Evolutionary conservation across 2,797 vertebrate genomes (phyloP).

Genomic region (Ibycter americanus): DNA sequence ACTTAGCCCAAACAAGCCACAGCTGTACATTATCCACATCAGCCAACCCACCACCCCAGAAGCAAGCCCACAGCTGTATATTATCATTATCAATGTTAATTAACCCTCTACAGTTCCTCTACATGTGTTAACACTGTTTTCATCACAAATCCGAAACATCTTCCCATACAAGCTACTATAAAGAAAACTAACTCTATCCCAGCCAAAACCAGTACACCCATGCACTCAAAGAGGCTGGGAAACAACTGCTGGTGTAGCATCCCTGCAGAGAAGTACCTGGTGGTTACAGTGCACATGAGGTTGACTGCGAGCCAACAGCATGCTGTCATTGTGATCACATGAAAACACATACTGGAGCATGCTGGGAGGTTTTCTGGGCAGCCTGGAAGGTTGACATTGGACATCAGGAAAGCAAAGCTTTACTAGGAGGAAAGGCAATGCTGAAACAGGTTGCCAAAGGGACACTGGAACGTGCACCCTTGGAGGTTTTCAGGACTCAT

Average conservation of each 20-base stretch:
- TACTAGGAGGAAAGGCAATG: neutral
- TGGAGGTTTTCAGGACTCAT: neutral
- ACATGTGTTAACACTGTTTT: too few relatives aligned
- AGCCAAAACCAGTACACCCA: neutral
- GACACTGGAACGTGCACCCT: neutral
- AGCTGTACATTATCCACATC: too few relatives aligned
- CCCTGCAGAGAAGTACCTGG: neutral
- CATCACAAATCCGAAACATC: too few relatives aligned
- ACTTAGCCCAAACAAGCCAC: too few relatives aligned
- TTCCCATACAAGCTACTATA: too few relatives aligned
- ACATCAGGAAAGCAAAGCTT: neutral
- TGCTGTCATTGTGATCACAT: neutral
- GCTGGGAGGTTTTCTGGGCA: neutral
- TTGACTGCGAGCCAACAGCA: neutral
- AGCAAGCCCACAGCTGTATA: too few relatives aligned
- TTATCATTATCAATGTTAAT: too few relatives aligned
- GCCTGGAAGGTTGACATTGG: neutral
- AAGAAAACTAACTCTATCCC: too few relatives aligned
- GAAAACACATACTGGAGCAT: neutral
- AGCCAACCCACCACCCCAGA: too few relatives aligned
- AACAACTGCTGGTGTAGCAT: neutral
- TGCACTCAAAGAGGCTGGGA: neutral
- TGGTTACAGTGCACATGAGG: rapidly evolving
- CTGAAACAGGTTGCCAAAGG: neutral
- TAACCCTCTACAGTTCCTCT: too few relatives aligned